Evolutionary conservation across 2,113 vertebrate species (phyloP).

Genomic region (Brachypteracias leptosomus): DNA sequence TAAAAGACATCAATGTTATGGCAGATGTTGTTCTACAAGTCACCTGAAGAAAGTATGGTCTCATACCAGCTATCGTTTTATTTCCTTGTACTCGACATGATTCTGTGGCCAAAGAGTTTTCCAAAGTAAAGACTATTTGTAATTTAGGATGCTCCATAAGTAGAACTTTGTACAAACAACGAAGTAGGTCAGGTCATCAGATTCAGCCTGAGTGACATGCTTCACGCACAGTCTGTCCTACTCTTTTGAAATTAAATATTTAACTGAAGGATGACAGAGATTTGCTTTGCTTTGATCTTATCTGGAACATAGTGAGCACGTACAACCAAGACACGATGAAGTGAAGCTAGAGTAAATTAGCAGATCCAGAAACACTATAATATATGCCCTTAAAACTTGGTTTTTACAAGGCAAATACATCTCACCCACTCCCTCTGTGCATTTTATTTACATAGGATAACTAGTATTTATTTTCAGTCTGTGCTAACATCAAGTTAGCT

Average conservation of each 20-base stretch:
- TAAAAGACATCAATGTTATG: neutral
- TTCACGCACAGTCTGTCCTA: neutral
- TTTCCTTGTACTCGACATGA: neutral
- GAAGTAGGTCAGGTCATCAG: constrained; percentile 20
- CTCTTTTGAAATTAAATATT: constrained; percentile 31
- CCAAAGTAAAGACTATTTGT: neutral
- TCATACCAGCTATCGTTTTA: neutral
- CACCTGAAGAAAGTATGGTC: neutral
- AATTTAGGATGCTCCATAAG: neutral
- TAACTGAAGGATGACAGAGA: neutral
- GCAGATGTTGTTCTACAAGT: neutral
- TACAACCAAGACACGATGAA: neutral
- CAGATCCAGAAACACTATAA: neutral
- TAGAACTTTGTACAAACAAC: constrained; percentile 13
- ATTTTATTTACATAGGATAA: neutral
- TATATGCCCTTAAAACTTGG: neutral
- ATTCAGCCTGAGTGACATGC: neutral
- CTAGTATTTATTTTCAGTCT: neutral
- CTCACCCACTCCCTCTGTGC: neutral
- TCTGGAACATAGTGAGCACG: neutral
- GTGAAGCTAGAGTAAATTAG: neutral
- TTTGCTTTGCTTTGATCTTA: constrained; percentile 36
- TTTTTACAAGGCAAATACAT: neutral
- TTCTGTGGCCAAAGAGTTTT: neutral
- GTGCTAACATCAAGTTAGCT: neutral